phyloP scores from a whole-genome alignment of 2,113 vertebrate species.

The Phaethornis superciliosus region DNA sequence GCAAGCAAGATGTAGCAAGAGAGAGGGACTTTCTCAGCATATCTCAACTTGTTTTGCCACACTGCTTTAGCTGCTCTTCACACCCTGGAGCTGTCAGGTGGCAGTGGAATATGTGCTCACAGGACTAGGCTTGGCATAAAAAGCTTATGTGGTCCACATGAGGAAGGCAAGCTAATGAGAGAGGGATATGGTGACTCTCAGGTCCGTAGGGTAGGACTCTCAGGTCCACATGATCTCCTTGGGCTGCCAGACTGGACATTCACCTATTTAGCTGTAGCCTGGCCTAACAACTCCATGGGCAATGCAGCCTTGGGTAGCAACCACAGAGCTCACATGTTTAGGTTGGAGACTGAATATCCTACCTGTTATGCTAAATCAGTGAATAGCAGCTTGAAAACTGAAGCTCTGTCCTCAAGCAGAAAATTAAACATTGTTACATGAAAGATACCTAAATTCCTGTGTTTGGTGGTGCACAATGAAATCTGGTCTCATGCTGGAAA shows the following conservation, averaged over 20 bases:
- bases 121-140: background rate
- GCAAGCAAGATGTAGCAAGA: background rate
- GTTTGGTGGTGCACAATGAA: background rate
- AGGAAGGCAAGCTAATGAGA: background rate
- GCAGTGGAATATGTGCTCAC: too few species aligned
- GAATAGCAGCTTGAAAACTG: background rate
- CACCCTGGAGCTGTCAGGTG: background rate
- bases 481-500: fast-evolving
- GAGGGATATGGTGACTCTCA: background rate
- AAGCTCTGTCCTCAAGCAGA: background rate
- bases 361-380: background rate
- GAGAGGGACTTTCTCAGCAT: background rate
- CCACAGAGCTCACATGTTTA: background rate
- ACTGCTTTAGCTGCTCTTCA: background rate
- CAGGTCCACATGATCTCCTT: fast-evolving
- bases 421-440: background rate
- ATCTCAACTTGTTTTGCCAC: background rate
- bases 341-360: background rate
- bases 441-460: background rate
- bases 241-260: background rate
- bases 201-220: background rate
- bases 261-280: background rate
- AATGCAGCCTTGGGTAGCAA: background rate
- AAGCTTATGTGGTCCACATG: fast-evolving
- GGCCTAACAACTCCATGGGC: background rate